Evolutionary conservation across 2,797 vertebrate genomes (phyloP).

Genomic region (Antennarius maculatus): DNA sequence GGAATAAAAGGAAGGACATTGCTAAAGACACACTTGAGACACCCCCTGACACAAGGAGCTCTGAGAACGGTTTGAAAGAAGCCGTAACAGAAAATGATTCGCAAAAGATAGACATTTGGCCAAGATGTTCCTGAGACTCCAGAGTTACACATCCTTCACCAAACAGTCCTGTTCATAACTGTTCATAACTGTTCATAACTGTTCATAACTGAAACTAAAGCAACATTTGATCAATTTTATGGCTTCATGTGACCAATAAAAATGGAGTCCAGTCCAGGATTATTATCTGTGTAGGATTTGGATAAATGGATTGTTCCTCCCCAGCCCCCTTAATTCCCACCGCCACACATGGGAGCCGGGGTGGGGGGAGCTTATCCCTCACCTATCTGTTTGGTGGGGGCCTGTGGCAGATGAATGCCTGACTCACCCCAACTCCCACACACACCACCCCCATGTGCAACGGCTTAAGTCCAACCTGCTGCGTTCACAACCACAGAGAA

Average conservation of each 20-base stretch:
- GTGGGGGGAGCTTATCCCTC: conserved; percentile 49
- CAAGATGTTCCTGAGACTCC: too few relatives aligned
- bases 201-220: too few relatives aligned
- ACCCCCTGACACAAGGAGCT: too few relatives aligned
- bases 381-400: conserved; percentile 50
- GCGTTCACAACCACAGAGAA: conserved; percentile 54
- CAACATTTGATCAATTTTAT: too few relatives aligned
- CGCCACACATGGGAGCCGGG: conserved; percentile 39
- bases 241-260: neutral
- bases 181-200: too few relatives aligned
- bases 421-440: conserved; percentile 28
- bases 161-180: too few relatives aligned
- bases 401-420: conserved; percentile 52
- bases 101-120: too few relatives aligned
- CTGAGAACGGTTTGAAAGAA: too few relatives aligned
- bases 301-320: conserved; percentile 50
- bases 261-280: conserved; percentile 49
- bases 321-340: conserved; percentile 11
- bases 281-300: conserved; percentile 36
- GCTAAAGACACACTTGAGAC: too few relatives aligned
- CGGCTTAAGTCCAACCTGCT: conserved; percentile 68
- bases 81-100: too few relatives aligned
- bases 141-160: too few relatives aligned
- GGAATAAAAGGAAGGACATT: too few relatives aligned
- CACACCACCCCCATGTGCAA: conserved; percentile 12